Evolutionary conservation across 2,113 vertebrate species (phyloP).

Genomic region (Ellobius talpinus): DNA sequence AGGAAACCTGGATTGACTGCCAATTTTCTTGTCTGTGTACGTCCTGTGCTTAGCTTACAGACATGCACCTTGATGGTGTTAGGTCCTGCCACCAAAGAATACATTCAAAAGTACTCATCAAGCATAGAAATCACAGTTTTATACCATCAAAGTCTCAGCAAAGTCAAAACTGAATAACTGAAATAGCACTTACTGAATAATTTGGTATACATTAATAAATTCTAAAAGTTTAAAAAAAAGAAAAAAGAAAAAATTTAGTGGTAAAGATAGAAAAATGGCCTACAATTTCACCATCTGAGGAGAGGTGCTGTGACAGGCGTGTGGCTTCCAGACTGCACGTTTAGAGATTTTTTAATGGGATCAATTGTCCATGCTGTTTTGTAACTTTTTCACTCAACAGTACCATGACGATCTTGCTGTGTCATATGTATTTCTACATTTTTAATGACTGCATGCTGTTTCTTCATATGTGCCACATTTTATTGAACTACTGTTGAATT

Average conservation of each 20-base stretch:
- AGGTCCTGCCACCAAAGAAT: conserved; percentile 23
- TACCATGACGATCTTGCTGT: conserved; percentile 60
- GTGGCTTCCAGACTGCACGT: conserved; percentile 55
- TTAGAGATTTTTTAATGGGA: conserved; percentile 56
- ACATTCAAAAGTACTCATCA: conserved; percentile 44
- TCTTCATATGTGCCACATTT: conserved; percentile 74
- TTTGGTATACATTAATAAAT: neutral
- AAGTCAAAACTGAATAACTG: conserved; percentile 2
- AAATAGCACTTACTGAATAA: neutral
- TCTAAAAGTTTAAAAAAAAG: conserved; percentile 13
- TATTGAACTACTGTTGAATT: conserved; percentile 71
- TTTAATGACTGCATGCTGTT: conserved; percentile 71
- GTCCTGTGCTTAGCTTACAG: conserved; percentile 38
- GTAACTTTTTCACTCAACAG: conserved; percentile 70
- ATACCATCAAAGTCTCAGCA: conserved; percentile 1
- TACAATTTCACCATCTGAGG: conserved; percentile 11
- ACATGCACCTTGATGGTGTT: conserved; percentile 52
- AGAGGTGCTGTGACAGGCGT: conserved; percentile 39
- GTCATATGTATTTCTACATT: conserved; percentile 68
- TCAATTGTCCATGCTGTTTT: conserved; percentile 74
- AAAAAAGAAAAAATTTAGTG: neutral
- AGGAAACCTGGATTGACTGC: neutral
- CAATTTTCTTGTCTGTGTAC: conserved; percentile 23
- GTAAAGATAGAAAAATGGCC: neutral
- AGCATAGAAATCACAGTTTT: conserved; percentile 5